Conservation (phyloP, 2,888 invertebrate genomes). For the Agrochola macilenta region DNA sequence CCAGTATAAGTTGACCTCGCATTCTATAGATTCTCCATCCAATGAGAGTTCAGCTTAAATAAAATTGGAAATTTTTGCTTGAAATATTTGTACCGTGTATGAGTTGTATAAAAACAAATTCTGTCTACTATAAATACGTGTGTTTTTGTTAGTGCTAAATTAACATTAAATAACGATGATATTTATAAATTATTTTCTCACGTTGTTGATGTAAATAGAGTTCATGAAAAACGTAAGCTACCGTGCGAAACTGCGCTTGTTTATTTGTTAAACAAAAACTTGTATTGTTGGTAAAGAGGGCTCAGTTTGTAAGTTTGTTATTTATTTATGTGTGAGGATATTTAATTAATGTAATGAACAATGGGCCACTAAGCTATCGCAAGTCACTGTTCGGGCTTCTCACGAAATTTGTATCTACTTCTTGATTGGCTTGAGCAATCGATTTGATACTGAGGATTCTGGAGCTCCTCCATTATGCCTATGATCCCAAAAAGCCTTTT, state of each 20-base stretch:
- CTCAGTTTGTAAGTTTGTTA: neutral
- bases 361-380: neutral
- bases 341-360: neutral
- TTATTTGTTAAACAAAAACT: slow-evolving; percentile 9
- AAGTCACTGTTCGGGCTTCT: neutral
- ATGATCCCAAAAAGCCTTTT: neutral
- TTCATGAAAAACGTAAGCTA: slow-evolving; percentile 20
- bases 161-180: slow-evolving; percentile 31
- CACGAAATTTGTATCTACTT: neutral
- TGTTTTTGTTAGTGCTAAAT: slow-evolving; percentile 39
- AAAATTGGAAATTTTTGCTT: neutral
- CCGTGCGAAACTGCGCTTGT: slow-evolving; percentile 18
- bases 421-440: neutral
- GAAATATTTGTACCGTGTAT: neutral
- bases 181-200: slow-evolving; percentile 34
- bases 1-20: neutral
- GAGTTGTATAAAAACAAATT: slow-evolving; percentile 10
- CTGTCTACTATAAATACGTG: slow-evolving; percentile 12
- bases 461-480: neutral
- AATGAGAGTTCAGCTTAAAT: neutral
- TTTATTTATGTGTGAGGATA: slow-evolving; percentile 1
- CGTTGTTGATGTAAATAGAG: slow-evolving; percentile 34
- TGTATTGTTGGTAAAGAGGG: neutral
- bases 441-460: neutral
- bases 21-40: too few species aligned